These are phyloP conservation scores for Nipponacmea schrenckii DNA, from an alignment of 2,888 invertebrate genomes.

Conservation along the genomic window DNA sequence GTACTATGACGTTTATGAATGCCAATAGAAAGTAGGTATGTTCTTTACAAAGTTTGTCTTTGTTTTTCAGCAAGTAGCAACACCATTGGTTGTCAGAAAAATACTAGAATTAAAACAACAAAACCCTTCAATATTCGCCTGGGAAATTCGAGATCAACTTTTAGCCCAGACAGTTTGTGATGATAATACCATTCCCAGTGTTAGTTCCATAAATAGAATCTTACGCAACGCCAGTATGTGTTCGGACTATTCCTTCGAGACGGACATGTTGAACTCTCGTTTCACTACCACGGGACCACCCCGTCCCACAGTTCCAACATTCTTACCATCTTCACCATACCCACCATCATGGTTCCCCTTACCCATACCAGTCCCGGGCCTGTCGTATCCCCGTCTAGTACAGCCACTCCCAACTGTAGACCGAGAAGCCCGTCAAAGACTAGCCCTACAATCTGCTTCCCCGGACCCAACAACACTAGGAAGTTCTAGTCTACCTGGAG, in stretches of 20 bases:
- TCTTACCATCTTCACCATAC: conserved; percentile 12
- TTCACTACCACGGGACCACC: conserved; percentile 4
- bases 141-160: conserved; percentile 93
- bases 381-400: conserved; percentile 57
- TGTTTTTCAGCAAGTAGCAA: conserved; percentile 83
- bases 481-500: conserved; percentile 30
- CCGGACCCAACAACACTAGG: conserved; percentile 28
- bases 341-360: conserved; percentile 39
- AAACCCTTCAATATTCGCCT: conserved; percentile 95
- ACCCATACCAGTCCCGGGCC: conserved; percentile 45
- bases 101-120: conserved; percentile 93
- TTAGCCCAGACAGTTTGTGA: conserved; percentile 91
- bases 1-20: too few species aligned
- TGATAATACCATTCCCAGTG: conserved; percentile 80
- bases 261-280: conserved; percentile 4
- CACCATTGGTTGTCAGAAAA: conserved; percentile 93
- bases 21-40: too few species aligned
- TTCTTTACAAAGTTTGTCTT: background rate
- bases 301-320: conserved; percentile 3
- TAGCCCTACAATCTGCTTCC: conserved; percentile 10
- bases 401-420: conserved; percentile 38
- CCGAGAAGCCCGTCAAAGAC: conserved; percentile 10
- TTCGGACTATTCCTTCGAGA: background rate
- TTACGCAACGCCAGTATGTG: conserved; percentile 72
- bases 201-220: conserved; percentile 93